These are phyloP conservation scores for Anoncus sp. DNA, from an alignment of 2,888 invertebrate species.

Conservation along the genomic window DNA sequence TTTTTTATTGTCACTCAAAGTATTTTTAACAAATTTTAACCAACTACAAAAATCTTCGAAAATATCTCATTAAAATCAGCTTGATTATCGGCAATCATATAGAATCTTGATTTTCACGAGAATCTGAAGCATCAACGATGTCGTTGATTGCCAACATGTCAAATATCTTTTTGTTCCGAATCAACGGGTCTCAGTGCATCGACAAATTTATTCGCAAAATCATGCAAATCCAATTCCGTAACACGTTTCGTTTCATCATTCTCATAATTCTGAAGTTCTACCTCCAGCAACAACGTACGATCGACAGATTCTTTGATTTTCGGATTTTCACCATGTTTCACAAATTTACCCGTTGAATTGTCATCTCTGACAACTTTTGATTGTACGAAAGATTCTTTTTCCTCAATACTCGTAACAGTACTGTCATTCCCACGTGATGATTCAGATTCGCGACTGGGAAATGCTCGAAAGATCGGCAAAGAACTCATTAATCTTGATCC, in stretches of 20 bases:
- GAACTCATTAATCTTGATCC: constrained; percentile 8
- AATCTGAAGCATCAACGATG: neutral
- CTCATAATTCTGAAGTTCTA: neutral
- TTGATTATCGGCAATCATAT: neutral
- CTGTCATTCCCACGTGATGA: neutral
- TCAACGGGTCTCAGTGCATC: constrained; percentile 43
- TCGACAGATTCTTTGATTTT: neutral
- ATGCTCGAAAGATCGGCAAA: constrained; percentile 36
- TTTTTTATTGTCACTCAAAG: neutral
- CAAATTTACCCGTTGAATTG: neutral
- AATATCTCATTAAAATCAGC: too few species aligned
- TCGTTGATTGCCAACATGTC: neutral
- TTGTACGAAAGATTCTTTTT: neutral
- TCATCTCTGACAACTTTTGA: neutral
- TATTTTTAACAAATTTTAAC: neutral
- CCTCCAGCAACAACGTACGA: neutral
- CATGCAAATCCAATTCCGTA: constrained; percentile 39
- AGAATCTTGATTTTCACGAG: too few species aligned
- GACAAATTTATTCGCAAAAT: constrained; percentile 39
- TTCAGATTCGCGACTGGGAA: constrained; percentile 13
- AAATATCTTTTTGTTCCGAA: neutral
- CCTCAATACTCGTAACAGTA: neutral
- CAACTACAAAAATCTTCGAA: neutral
- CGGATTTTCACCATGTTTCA: neutral
- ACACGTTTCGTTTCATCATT: neutral